Evolutionary conservation across 2,888 invertebrate species (phyloP), one percentile per base, ranked within the genome.

Genomic region (Callyntrura sp.): DNA sequence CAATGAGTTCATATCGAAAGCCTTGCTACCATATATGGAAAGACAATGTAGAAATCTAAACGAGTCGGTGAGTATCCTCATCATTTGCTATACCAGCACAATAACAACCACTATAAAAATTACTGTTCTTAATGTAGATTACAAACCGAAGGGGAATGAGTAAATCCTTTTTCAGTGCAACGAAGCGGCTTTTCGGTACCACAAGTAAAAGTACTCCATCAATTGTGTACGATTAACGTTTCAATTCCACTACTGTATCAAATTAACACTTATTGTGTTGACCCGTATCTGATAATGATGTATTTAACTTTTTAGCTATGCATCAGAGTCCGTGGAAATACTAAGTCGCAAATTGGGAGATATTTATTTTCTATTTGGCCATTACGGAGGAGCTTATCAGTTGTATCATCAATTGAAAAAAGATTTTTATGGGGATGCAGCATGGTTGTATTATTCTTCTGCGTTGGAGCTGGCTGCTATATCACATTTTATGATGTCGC

Each of bases 361-460:
- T 95, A 95, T 99, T 8, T 98, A 98, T 95, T 99, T 99, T 94
- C 97, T 99, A 96, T 98, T 99, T 94, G 98, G 98, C 3, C 97
- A 98, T 94, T 99, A 99, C 95, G 96, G 97, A 92, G 96, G 98
- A 92, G 98, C 99, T 8, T 99, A 98, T 95, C 97, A 98, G 94
- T 96, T 98, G 0, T 99, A 99, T 95, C 98, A 99, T 95, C 97
- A 97, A 62, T 98, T 98, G n/a, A 99, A 99, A 95, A 96, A 98
- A 83, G 99, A 99, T 94, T 99, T 99, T 94, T 98, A 97, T 94
- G 97, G 97, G 0, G 99, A 99, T 94, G 98, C 98, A 93, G 99
- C 99, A 0, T 99, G 99, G 99, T 96, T 99, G 43, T 98, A 99
- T 94, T 99, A 98, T 95, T 99, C 99, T 0, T 98, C 99, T 11